Conservation (phyloP, 2,113 vertebrate genomes). For the Aix galericulata region DNA sequence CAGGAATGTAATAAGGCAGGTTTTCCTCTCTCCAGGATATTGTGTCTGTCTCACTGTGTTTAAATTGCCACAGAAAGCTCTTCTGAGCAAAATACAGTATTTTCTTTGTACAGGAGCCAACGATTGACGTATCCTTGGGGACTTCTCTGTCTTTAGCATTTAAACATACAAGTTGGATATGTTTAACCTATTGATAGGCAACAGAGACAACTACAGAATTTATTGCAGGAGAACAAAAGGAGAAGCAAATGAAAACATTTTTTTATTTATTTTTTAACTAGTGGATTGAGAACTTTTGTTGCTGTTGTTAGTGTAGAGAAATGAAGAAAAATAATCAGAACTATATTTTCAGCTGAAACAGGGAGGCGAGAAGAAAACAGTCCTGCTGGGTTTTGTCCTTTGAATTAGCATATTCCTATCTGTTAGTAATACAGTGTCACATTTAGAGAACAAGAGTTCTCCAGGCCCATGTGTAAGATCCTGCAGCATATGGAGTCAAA, state of each 20-base stretch:
- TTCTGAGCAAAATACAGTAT: constrained; percentile 83
- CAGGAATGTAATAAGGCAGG: constrained; percentile 88
- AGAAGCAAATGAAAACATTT: neutral
- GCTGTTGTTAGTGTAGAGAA: constrained; percentile 7
- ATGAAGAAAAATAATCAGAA: neutral
- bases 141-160: constrained; percentile 75
- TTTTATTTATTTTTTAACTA: neutral
- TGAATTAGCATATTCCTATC: neutral
- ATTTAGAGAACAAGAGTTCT: neutral
- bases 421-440: neutral
- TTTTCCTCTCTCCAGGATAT: constrained; percentile 88
- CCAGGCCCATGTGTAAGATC: neutral
- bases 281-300: neutral
- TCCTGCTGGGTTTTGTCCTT: neutral
- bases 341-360: neutral
- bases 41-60: constrained; percentile 87
- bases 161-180: constrained; percentile 72
- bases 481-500: neutral
- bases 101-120: constrained; percentile 86
- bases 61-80: constrained; percentile 84
- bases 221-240: constrained; percentile 24
- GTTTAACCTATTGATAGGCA: constrained; percentile 70
- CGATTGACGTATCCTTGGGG: constrained; percentile 80
- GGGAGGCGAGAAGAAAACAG: neutral
- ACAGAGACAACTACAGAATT: constrained; percentile 27